Percentiles rank a stretch among this genome's conserved stretches.
Conservation (phyloP, 2,113 vertebrate genomes). For the Bubo bubo region DNA sequence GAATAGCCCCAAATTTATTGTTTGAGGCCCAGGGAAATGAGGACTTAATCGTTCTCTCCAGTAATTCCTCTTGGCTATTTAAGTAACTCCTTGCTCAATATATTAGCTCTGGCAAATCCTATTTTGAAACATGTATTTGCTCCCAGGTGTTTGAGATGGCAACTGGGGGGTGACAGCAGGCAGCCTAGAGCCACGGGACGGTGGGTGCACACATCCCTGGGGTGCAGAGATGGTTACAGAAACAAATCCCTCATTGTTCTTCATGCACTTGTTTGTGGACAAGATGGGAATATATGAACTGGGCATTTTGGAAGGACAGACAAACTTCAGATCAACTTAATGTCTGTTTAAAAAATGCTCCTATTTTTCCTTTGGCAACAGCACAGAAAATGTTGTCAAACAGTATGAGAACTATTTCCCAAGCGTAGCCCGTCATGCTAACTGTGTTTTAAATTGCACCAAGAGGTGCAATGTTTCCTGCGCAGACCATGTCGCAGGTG, state of each 20-base stretch:
- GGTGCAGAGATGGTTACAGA: neutral
- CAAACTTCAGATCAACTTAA: neutral
- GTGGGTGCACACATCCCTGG: neutral
- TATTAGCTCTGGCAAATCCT: neutral
- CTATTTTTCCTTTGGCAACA: neutral
- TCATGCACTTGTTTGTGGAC: accelerated
- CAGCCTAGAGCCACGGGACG: neutral
- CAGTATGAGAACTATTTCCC: neutral
- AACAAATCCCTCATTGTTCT: accelerated
- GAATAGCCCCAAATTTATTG: neutral
- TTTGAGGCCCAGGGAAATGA: neutral
- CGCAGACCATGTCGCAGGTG: accelerated
- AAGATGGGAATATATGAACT: neutral
- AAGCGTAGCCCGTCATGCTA: accelerated
- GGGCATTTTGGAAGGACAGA: neutral
- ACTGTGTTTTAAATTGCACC: neutral
- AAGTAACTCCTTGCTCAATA: neutral
- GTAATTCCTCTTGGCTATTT: neutral
- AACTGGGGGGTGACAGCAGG: neutral
- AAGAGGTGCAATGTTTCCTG: neutral
- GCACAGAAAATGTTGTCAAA: neutral
- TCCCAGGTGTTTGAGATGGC: neutral
- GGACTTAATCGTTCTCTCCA: neutral
- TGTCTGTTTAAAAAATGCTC: accelerated
- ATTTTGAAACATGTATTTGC: accelerated